Evolutionary conservation across 2,113 vertebrate species (phyloP).

Genomic region (Ammodytes dubius): DNA sequence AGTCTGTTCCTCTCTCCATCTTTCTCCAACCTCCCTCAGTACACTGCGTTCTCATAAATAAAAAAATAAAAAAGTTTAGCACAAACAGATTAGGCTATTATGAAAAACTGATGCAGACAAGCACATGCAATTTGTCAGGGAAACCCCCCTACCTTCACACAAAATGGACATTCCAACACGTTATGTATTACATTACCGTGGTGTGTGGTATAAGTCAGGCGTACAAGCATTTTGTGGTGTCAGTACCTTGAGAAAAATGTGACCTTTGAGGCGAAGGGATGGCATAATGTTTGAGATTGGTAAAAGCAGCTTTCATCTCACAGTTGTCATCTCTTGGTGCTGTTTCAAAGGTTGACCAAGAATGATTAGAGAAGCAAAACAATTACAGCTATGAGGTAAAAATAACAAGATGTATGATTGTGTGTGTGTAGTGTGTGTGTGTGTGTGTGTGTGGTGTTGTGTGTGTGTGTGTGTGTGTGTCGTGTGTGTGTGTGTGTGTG

Average conservation of each 20-base stretch:
- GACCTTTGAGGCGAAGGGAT: background rate
- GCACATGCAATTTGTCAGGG: conserved; percentile 18
- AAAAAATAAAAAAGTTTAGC: conserved; percentile 19
- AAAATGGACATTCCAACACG: conserved; percentile 5
- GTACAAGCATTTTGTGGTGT: background rate
- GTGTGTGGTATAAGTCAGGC: conserved; percentile 14
- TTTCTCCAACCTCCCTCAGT: background rate
- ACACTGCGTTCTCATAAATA: conserved; percentile 30
- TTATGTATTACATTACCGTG: background rate
- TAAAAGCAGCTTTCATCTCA: background rate
- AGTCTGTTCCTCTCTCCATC: conserved; percentile 22
- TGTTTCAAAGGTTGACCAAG: background rate
- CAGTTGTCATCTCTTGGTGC: background rate
- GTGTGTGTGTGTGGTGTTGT: too few species aligned
- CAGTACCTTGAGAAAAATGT: background rate
- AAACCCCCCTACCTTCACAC: background rate
- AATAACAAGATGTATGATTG: background rate
- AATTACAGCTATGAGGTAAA: background rate
- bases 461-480: too few species aligned
- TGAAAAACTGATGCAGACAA: conserved; percentile 8
- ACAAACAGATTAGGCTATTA: conserved; percentile 29
- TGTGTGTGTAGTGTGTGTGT: too few species aligned
- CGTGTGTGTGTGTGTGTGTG: too few species aligned
- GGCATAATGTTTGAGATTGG: too few species aligned
- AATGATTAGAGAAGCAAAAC: background rate